Evolutionary conservation across 1,140 invertebrate species (phyloP), one percentile per base, ranked within the genome.

Genomic region (Chironomus tepperi): DNA sequence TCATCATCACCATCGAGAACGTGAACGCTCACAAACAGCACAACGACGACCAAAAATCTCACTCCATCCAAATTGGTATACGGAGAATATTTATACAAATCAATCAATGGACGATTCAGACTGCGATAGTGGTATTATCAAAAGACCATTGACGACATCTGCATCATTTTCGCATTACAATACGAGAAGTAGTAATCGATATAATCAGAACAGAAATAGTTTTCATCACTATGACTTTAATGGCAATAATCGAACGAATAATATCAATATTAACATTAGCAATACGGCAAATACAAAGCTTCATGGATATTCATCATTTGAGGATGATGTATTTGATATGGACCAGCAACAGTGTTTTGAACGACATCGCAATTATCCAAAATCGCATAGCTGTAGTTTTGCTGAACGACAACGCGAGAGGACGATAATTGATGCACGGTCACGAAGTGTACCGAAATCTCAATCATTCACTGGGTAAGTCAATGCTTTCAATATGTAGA

Each of bases 21-120:
- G n/a, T 57, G 47, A 57, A 57, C 47, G n/a, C 12, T n/a, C 47
- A 12, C 47, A 57, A 74, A 24, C 12, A n/a, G 18, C 43, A 75
- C 73, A 76, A 76, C 43, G 77, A 77, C 75, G 78, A 76, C 74
- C 78, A 75, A 74, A 75, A 77, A 10, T 75, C 9, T 78, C 80
- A 75, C 76, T 81, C 6, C 78, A 80, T 67, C 77, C 81, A 74
- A 79, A 78, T 70, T 82, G 81, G 82, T 82, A 81, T 74, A 83
- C 81, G 73, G 84, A 86, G 74, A 85, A 85, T 76, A 84, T 85
- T 10, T 83, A 83, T 79, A 81, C 82, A n/a, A 83, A 83, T 74
- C 77, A 82, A 75, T 81, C 81, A 42, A 77, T 82, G 73, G n/a
- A 80, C 78, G 81, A 82, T 74, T 77, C 81, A 42, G 81, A 82